Percentiles rank a stretch among this genome's conserved stretches.
phyloP scores from a whole-genome alignment of 2,888 invertebrate species.

The Caenorhabditis angaria region DNA sequence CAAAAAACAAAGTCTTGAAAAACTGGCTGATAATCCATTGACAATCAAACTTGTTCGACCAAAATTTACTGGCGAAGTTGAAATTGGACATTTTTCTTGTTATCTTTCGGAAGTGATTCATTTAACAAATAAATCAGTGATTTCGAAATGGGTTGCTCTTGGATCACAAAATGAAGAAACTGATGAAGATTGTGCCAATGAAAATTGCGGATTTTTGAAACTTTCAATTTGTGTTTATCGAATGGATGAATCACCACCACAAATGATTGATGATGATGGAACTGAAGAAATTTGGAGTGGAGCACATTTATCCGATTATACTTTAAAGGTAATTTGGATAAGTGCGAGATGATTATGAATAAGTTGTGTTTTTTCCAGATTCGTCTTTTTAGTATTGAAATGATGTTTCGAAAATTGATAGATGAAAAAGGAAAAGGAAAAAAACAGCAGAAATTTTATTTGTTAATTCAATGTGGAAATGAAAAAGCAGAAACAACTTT shows the following conservation, averaged over 20 bases:
- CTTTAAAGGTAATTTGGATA: conserved; percentile 36
- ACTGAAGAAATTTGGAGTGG: conserved; percentile 59
- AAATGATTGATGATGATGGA: conserved; percentile 47
- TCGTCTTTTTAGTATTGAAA: conserved; percentile 56
- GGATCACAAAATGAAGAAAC: conserved; percentile 42
- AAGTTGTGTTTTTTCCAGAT: conserved; percentile 21
- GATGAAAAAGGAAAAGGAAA: conserved; percentile 23
- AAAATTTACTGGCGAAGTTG: conserved; percentile 18
- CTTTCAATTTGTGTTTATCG: conserved; percentile 55
- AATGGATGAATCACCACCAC: conserved; percentile 51
- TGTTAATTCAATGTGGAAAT: conserved; percentile 40
- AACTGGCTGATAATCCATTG: conserved; percentile 43
- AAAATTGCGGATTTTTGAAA: conserved; percentile 64
- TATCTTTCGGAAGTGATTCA: conserved; percentile 46
- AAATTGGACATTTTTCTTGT: conserved; percentile 31
- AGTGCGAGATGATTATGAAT: background rate
- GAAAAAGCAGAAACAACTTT: conserved; percentile 41
- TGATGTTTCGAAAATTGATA: conserved; percentile 48
- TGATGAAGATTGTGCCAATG: conserved; percentile 42
- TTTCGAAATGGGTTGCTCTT: conserved; percentile 63
- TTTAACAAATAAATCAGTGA: conserved; percentile 34
- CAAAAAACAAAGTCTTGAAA: conserved; percentile 37
- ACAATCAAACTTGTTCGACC: conserved; percentile 41
- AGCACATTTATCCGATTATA: conserved; percentile 54
- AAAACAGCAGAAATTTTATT: conserved; percentile 28